Evolutionary conservation across 2,113 vertebrate genomes (phyloP).

Genomic region (Addax nasomaculatus): DNA sequence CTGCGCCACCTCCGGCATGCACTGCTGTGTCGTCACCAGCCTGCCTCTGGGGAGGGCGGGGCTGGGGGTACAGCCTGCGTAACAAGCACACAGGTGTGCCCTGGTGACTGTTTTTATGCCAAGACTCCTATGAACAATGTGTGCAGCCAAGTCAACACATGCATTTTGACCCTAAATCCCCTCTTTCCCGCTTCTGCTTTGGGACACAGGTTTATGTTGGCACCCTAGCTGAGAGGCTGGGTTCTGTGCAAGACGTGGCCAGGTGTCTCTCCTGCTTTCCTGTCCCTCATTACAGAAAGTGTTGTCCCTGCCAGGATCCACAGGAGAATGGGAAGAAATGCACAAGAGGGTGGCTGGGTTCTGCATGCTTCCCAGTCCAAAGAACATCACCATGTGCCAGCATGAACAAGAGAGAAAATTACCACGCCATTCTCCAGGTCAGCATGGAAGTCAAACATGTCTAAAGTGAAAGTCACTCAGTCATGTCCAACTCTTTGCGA

Average conservation of each 20-base stretch:
- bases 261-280: not conserved
- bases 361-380: not conserved
- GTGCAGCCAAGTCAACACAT: not conserved
- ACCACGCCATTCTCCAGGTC: not conserved
- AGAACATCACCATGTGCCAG: not conserved
- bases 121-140: not conserved
- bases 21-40: accelerated
- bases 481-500: not conserved
- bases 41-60: not conserved
- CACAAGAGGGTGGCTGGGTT: not conserved
- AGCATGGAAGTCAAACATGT: not conserved
- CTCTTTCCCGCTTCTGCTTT: not conserved
- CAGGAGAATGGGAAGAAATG: not conserved
- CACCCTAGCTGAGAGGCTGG: not conserved
- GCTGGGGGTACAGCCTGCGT: not conserved
- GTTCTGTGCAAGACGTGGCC: accelerated
- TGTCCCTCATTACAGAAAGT: not conserved
- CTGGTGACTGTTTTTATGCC: not conserved
- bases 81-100: not conserved
- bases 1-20: accelerated
- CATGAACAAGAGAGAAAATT: not conserved
- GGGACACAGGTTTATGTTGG: not conserved
- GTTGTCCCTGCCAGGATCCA: not conserved
- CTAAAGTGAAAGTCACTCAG: not conserved
- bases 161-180: not conserved